A percentile compares a stretch with the other conserved stretches of the same genome.
These are phyloP conservation scores for Caranx melampygus DNA, from an alignment of 2,113 vertebrate species.

Conservation along the genomic window DNA sequence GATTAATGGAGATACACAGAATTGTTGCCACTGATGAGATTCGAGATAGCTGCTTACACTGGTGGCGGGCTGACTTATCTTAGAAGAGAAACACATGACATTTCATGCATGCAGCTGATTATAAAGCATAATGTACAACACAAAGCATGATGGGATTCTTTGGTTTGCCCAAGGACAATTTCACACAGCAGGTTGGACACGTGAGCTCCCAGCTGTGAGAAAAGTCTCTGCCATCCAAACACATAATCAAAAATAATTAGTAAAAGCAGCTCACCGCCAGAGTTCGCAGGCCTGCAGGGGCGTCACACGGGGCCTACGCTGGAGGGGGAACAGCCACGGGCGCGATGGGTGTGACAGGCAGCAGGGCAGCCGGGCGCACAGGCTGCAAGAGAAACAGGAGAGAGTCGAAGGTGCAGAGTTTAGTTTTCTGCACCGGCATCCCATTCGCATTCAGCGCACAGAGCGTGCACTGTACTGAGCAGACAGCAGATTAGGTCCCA, in stretches of 20 bases:
- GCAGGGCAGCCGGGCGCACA: not conserved
- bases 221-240: not conserved
- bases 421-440: slow-evolving; percentile 55
- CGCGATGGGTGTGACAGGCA: slow-evolving; percentile 8
- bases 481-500: slow-evolving; percentile 77
- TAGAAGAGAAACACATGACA: not conserved
- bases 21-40: slow-evolving; percentile 12
- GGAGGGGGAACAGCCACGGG: not conserved
- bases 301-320: not conserved
- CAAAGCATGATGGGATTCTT: not conserved
- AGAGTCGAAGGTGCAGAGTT: slow-evolving; percentile 41
- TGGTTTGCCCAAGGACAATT: not conserved
- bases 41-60: not conserved
- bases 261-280: slow-evolving; percentile 12
- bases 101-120: not conserved
- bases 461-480: slow-evolving; percentile 67
- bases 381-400: slow-evolving; percentile 25
- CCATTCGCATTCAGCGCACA: slow-evolving; percentile 75
- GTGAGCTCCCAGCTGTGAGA: not conserved
- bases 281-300: not conserved
- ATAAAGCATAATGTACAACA: not conserved
- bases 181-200: not conserved
- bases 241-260: not conserved
- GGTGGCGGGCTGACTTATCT: not conserved
- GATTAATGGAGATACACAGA: not conserved